Conservation (phyloP, 2,888 invertebrate species). For the Netelia virgata region DNA sequence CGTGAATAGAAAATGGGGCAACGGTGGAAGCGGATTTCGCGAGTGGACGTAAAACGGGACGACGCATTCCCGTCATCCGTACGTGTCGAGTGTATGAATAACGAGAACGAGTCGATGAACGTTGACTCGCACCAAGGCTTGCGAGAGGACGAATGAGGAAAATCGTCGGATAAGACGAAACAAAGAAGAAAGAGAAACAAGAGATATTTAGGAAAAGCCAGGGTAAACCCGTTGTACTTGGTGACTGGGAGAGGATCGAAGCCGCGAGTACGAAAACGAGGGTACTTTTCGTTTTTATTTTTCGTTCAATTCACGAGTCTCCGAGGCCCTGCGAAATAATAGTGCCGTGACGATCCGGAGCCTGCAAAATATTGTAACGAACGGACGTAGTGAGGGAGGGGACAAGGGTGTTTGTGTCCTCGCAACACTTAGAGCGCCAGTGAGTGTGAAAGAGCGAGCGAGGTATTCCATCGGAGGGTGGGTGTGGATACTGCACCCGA, state of each 20-base stretch:
- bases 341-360: background rate
- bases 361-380: constrained; percentile 21
- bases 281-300: background rate
- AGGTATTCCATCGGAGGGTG: constrained; percentile 35
- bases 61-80: background rate
- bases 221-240: background rate
- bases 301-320: background rate
- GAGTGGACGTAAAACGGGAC: constrained; percentile 9
- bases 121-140: too few species aligned
- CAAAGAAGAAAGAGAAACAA: background rate
- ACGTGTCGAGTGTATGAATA: too few species aligned
- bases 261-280: background rate
- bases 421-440: constrained; percentile 38
- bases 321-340: background rate
- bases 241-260: constrained; percentile 1
- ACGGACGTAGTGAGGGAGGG: constrained; percentile 1
- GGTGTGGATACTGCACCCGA: constrained; percentile 63
- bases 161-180: too few species aligned
- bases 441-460: constrained; percentile 43
- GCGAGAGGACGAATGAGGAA: too few species aligned
- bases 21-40: background rate
- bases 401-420: constrained; percentile 15
- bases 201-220: background rate
- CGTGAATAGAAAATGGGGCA: too few species aligned
- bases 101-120: too few species aligned